A percentile compares a stretch with the other conserved stretches of the same genome.
phyloP scores from a whole-genome alignment of 1,140 invertebrate species.

The Carcinoscorpius rotundicauda region DNA sequence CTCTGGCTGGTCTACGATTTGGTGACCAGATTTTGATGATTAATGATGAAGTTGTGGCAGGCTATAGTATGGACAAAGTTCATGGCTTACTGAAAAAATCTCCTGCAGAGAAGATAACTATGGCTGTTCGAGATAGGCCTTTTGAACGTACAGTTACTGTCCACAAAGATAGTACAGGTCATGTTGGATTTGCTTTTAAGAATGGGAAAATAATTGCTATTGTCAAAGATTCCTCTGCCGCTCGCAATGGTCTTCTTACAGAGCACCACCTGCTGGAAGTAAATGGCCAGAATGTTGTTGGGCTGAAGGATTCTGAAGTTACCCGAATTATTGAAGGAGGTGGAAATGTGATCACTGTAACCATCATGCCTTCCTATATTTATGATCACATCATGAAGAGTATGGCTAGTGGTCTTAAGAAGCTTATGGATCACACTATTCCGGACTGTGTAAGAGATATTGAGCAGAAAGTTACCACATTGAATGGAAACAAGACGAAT shows the following conservation, averaged over 20 bases:
- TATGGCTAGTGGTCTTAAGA: no score
- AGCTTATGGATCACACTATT: no score
- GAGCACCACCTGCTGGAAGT: conserved; percentile 77
- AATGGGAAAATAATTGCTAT: conserved; percentile 73
- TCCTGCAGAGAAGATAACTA: conserved; percentile 55
- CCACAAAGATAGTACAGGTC: conserved; percentile 73
- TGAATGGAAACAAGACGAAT: no score
- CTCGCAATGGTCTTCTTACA: conserved; percentile 79
- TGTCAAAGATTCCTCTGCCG: conserved; percentile 83
- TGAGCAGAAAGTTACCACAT: no score
- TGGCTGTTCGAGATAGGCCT: conserved; percentile 79
- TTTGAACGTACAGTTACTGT: conserved; percentile 82
- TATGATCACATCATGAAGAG: conserved; percentile 51
- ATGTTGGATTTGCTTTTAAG: conserved; percentile 79
- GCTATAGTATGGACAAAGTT: conserved; percentile 70
- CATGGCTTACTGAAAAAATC: conserved; percentile 64
- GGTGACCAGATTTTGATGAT: conserved; percentile 89
- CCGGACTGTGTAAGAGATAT: no score
- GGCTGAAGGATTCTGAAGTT: conserved; percentile 79
- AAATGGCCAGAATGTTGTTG: conserved; percentile 79
- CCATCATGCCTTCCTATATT: conserved; percentile 72
- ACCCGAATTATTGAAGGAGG: conserved; percentile 57
- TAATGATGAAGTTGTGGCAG: conserved; percentile 61
- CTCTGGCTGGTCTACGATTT: conserved; percentile 70
- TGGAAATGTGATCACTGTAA: conserved; percentile 56